These are phyloP conservation scores for Cardiocondyla obscurior DNA, from an alignment of 1,140 invertebrate genomes.

Conservation along the genomic window DNA sequence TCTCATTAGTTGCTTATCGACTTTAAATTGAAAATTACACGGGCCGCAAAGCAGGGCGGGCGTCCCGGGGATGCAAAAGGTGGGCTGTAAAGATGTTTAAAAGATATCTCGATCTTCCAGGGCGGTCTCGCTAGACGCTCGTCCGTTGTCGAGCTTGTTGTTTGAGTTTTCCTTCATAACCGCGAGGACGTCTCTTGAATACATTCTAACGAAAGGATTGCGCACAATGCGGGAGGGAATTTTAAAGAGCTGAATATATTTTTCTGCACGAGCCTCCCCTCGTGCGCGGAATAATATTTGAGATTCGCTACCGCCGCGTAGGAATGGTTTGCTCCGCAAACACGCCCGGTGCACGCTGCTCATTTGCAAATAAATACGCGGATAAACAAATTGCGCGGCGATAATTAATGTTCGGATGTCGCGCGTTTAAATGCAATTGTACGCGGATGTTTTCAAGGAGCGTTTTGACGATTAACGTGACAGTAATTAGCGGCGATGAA, in stretches of 20 bases:
- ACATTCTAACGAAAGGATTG: slow-evolving; percentile 12
- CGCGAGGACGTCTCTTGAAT: background rate
- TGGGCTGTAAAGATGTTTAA: background rate
- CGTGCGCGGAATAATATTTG: slow-evolving; percentile 26
- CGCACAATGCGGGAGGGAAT: slow-evolving; percentile 2
- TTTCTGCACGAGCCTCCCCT: background rate
- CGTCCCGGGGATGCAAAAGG: background rate
- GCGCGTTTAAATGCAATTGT: slow-evolving; percentile 22
- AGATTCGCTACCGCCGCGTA: background rate
- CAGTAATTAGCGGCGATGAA: slow-evolving; percentile 10
- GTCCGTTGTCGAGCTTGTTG: background rate
- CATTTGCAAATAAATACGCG: slow-evolving; percentile 26
- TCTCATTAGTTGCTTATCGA: background rate
- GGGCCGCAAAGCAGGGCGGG: background rate
- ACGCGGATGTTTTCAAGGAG: background rate
- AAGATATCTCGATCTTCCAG: slow-evolving; percentile 1
- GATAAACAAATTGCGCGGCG: background rate
- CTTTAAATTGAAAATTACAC: slow-evolving; percentile 31
- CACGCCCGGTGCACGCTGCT: background rate
- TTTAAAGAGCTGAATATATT: slow-evolving; percentile 20
- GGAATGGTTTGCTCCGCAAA: slow-evolving; percentile 28
- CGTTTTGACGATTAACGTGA: background rate
- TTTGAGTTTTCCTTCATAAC: slow-evolving; percentile 23
- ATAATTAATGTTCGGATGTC: background rate
- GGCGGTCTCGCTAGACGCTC: background rate